Evolutionary conservation across 2,797 vertebrate genomes (phyloP).

Genomic region (Cirrhinus molitorella): DNA sequence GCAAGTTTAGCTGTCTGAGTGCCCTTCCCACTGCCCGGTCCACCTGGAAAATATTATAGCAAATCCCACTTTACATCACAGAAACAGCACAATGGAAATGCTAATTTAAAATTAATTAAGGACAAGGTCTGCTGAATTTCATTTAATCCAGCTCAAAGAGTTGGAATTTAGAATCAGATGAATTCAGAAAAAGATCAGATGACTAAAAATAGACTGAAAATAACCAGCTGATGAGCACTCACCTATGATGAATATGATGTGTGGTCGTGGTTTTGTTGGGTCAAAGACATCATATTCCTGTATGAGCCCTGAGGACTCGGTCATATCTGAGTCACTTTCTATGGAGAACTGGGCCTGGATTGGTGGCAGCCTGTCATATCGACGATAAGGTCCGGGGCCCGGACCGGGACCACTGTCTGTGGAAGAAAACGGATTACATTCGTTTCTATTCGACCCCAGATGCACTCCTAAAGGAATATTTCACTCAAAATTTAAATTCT

Average conservation of each 20-base stretch:
- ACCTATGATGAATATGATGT: conserved; percentile 78
- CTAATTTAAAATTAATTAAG: neutral
- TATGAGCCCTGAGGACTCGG: conserved; percentile 75
- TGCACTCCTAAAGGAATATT: neutral
- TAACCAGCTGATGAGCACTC: conserved; percentile 36
- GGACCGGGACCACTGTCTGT: conserved; percentile 56
- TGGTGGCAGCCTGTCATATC: conserved; percentile 68
- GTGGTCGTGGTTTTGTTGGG: conserved; percentile 70
- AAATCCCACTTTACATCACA: conserved; percentile 25
- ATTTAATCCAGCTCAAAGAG: neutral
- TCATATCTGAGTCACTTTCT: conserved; percentile 79
- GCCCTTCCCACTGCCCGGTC: conserved; percentile 77
- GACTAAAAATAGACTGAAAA: neutral
- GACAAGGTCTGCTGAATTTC: neutral
- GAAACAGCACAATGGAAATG: conserved; percentile 18
- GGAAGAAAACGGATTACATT: conserved; percentile 17
- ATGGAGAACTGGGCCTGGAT: conserved; percentile 78
- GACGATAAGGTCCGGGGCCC: conserved; percentile 57
- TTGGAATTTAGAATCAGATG: neutral
- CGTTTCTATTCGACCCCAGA: neutral
- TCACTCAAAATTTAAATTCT: too few species aligned
- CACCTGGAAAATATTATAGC: conserved; percentile 61
- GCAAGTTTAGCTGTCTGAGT: conserved; percentile 76
- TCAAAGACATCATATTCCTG: conserved; percentile 78
- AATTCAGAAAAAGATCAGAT: neutral